phyloP scores from a whole-genome alignment of 2,113 vertebrate genomes.

The Cyanistes caeruleus region DNA sequence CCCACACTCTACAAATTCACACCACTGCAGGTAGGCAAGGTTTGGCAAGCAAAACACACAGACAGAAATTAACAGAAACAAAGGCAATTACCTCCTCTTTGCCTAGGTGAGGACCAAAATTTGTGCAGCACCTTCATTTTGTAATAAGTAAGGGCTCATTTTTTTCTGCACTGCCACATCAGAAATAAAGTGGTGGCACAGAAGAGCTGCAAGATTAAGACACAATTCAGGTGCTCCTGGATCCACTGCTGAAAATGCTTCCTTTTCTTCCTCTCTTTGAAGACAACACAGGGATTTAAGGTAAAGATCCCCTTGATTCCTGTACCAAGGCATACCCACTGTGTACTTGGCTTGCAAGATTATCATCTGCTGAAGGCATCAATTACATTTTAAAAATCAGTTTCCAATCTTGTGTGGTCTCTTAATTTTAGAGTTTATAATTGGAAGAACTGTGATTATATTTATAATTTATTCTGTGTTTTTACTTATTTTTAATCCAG shows the following conservation, averaged over 20 bases:
- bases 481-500: neutral
- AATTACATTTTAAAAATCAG: neutral
- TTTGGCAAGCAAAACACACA: neutral
- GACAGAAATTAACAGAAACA: slow-evolving; percentile 22
- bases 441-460: neutral
- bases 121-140: slow-evolving; percentile 17
- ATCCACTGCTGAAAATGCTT: neutral
- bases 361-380: neutral
- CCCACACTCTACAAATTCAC: neutral
- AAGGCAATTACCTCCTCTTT: slow-evolving; percentile 21
- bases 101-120: neutral
- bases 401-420: neutral
- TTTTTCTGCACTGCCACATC: slow-evolving; percentile 36
- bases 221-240: slow-evolving; percentile 8
- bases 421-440: neutral
- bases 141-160: slow-evolving; percentile 22
- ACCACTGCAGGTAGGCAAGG: neutral
- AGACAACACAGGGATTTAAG: neutral
- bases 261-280: neutral
- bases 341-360: neutral
- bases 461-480: neutral
- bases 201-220: slow-evolving; percentile 41
- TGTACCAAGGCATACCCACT: neutral
- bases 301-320: neutral
- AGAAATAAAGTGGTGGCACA: slow-evolving; percentile 50